A percentile compares a stretch with the other conserved stretches of the same genome.
Evolutionary conservation across 2,888 invertebrate genomes (phyloP).

Genomic region (Rotaria macrura): DNA sequence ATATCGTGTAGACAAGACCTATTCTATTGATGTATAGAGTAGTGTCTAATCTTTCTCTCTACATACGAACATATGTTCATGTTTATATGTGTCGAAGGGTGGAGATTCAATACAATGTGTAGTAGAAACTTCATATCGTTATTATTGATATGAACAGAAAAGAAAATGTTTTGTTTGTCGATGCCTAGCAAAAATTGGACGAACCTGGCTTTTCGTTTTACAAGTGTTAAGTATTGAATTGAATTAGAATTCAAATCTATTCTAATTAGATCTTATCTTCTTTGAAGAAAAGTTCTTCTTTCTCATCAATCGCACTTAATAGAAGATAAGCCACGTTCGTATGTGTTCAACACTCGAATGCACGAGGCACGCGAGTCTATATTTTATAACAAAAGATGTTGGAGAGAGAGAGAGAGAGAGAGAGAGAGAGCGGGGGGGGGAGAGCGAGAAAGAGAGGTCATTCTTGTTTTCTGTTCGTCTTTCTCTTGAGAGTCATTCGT

Average conservation of each 20-base stretch:
- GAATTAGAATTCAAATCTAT: too few relatives aligned
- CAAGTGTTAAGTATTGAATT: background rate
- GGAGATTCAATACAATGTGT: background rate
- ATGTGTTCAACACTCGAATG: background rate
- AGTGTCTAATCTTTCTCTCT: background rate
- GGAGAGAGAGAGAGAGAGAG: too few relatives aligned
- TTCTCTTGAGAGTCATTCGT: conserved; percentile 5
- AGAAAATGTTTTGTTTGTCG: background rate
- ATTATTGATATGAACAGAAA: background rate
- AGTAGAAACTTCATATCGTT: background rate
- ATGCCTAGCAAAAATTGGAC: too few relatives aligned
- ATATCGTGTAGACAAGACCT: background rate
- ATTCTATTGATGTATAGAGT: background rate
- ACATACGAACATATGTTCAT: background rate
- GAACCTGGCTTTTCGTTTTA: too few relatives aligned
- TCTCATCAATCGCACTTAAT: background rate
- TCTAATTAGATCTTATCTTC: background rate
- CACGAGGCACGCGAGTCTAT: background rate
- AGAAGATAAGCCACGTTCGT: background rate
- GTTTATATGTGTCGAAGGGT: background rate
- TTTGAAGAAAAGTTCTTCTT: background rate
- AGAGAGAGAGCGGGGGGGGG: too few relatives aligned
- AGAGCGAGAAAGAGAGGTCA: background rate
- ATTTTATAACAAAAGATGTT: background rate
- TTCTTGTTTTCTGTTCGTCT: background rate